Evolutionary conservation across 2,888 invertebrate genomes (phyloP).

Genomic region (Pardosa pseudoannulata): DNA sequence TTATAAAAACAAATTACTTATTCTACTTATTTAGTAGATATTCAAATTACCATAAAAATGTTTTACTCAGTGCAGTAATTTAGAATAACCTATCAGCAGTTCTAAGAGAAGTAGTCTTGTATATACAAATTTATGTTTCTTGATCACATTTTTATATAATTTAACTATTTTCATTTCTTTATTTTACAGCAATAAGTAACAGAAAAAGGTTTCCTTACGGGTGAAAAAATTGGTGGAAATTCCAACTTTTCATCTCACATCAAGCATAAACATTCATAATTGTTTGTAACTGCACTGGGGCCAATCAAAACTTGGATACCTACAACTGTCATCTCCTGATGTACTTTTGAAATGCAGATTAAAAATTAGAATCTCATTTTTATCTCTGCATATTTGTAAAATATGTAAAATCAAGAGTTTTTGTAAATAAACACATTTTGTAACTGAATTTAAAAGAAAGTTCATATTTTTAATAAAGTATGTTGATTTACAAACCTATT

Average conservation of each 20-base stretch:
- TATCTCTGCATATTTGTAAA: slow-evolving; percentile 7
- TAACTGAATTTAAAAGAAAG: no score
- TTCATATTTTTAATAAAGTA: no score
- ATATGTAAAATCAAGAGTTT: slow-evolving; percentile 13
- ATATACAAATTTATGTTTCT: no score
- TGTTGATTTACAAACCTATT: no score
- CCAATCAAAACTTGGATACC: neutral
- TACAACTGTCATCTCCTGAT: neutral
- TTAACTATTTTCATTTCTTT: no score
- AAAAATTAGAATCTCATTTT: slow-evolving; percentile 3
- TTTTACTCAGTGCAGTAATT: no score
- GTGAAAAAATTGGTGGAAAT: slow-evolving; percentile 1
- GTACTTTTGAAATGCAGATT: neutral
- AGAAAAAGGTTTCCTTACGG: slow-evolving; percentile 25
- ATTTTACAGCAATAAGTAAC: slow-evolving; percentile 13
- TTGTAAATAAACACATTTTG: neutral
- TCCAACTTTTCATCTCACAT: slow-evolving; percentile 6
- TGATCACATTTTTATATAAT: no score
- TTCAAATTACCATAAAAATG: no score
- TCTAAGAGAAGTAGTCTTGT: no score
- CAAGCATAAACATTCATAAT: neutral
- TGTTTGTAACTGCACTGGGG: neutral
- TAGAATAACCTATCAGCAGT: no score
- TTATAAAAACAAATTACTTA: no score
- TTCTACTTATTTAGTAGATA: no score